Evolutionary conservation across 2,888 invertebrate genomes (phyloP).

Genomic region (Mythimna pallens): DNA sequence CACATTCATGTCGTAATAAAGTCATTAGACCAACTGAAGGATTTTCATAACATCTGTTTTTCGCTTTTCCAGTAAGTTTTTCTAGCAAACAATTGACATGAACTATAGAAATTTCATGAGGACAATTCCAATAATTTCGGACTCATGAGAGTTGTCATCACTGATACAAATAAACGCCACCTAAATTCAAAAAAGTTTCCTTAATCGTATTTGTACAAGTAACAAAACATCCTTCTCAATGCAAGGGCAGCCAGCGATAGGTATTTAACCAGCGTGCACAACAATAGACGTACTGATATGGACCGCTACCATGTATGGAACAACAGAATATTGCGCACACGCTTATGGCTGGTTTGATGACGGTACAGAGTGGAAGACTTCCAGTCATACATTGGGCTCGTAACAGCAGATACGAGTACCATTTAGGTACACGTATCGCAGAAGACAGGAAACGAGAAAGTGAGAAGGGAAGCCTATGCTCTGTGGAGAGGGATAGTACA

Average conservation of each 20-base stretch:
- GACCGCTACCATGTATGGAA: conserved; percentile 69
- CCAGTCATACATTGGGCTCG: conserved; percentile 19
- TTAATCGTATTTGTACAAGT: neutral
- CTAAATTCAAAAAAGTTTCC: conserved; percentile 6
- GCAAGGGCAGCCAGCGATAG: conserved; percentile 55
- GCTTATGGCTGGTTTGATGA: conserved; percentile 46
- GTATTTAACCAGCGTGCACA: conserved; percentile 68
- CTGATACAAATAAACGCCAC: neutral
- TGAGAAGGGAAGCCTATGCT: no score
- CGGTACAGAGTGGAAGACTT: conserved; percentile 47
- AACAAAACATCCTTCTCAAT: conserved; percentile 44
- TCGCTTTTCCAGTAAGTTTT: neutral
- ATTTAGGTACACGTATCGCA: no score
- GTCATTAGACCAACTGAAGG: no score
- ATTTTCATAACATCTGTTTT: neutral
- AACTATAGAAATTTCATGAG: no score
- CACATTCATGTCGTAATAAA: neutral
- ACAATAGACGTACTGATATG: conserved; percentile 74
- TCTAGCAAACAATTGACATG: neutral
- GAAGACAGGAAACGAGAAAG: no score
- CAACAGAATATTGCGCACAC: conserved; percentile 61
- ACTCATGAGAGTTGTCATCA: no score
- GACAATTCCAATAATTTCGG: no score
- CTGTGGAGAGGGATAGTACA: no score
- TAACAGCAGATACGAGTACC: conserved; percentile 11